phyloP scores from a whole-genome alignment of 53 echinoderm and acorn worm species.

The Patiria pectinifera region DNA sequence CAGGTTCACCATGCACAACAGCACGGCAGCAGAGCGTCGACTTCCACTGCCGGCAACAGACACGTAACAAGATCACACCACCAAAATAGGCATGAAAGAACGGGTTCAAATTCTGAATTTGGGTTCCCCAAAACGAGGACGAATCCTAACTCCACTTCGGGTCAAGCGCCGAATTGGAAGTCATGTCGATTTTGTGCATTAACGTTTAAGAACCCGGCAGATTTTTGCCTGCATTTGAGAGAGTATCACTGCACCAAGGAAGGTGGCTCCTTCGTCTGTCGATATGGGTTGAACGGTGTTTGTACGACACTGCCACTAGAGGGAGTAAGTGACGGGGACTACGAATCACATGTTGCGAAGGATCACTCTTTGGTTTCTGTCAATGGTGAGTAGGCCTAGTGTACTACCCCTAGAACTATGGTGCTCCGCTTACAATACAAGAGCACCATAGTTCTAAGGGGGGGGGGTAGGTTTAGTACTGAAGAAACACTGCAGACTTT shows the following conservation, averaged over 20 bases:
- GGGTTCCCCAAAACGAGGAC: slow-evolving; percentile 25
- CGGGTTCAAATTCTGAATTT: slow-evolving; percentile 34
- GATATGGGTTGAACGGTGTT: slow-evolving; percentile 86
- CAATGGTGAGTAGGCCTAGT: slow-evolving; percentile 66
- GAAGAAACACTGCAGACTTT: not conserved
- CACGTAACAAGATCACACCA: slow-evolving; percentile 25
- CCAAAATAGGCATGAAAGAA: slow-evolving; percentile 15
- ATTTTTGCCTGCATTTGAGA: slow-evolving; percentile 87
- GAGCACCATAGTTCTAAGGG: no score
- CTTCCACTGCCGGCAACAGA: not conserved
- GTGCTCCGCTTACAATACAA: no score
- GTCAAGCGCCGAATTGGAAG: slow-evolving; percentile 67
- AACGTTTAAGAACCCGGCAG: slow-evolving; percentile 76
- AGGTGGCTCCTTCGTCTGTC: slow-evolving; percentile 91
- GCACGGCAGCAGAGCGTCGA: not conserved
- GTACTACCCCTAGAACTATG: not conserved
- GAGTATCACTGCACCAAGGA: slow-evolving; percentile 87
- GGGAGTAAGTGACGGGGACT: slow-evolving; percentile 94
- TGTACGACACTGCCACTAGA: slow-evolving; percentile 88
- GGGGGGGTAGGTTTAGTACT: not conserved
- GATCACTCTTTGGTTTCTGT: slow-evolving; percentile 78
- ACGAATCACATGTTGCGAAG: slow-evolving; percentile 94
- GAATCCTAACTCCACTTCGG: not conserved
- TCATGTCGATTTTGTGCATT: slow-evolving; percentile 81
- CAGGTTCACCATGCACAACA: slow-evolving; percentile 31